phyloP scores from a whole-genome alignment of 2,113 vertebrate genomes.

The Anoura caudifer region DNA sequence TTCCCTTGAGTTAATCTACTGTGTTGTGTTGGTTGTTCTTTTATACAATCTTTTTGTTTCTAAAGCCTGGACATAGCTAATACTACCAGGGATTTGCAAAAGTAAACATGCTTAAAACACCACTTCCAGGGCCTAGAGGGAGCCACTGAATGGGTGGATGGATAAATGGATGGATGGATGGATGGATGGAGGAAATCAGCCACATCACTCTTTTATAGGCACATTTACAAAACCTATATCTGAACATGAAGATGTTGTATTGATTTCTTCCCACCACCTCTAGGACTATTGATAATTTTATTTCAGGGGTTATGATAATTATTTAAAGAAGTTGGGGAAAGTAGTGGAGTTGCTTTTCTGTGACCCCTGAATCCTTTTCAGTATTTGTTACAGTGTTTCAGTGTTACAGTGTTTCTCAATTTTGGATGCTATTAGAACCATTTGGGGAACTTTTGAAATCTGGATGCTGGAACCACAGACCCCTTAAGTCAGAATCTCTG shows the following conservation, averaged over 20 bases:
- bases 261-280: background rate
- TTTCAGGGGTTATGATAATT: background rate
- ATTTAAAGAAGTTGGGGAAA: background rate
- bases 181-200: background rate
- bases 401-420: background rate
- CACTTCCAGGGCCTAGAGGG: background rate
- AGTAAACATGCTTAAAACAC: background rate
- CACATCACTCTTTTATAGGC: background rate
- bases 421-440: background rate
- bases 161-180: background rate
- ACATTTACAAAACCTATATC: background rate
- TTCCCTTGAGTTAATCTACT: background rate
- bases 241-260: background rate
- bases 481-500: background rate
- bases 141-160: background rate
- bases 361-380: background rate
- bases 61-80: background rate
- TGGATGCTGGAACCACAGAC: background rate
- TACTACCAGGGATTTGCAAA: background rate
- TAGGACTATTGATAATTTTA: background rate
- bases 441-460: background rate
- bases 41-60: background rate
- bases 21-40: background rate
- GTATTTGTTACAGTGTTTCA: background rate
- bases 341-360: background rate